A percentile compares a stretch with the other conserved stretches of the same genome.
Conservation (phyloP, 2,113 vertebrate genomes). For the Ptyas mucosa region DNA sequence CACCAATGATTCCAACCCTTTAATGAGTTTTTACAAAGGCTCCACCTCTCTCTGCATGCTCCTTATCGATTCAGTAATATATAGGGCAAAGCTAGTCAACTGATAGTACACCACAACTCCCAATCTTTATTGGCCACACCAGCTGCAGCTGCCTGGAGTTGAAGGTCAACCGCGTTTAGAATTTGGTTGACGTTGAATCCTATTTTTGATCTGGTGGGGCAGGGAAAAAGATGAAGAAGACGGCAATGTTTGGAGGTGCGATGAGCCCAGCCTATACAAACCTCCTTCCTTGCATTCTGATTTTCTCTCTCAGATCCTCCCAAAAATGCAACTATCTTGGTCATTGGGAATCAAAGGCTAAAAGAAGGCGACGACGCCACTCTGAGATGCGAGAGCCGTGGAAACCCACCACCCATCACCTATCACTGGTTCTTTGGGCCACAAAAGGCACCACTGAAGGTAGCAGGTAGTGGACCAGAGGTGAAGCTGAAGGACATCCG, state of each 20-base stretch:
- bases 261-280: not conserved
- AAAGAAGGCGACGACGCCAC: slow-evolving; percentile 66
- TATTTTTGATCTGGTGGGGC: not conserved
- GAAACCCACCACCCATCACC: slow-evolving; percentile 67
- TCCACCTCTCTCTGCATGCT: not conserved
- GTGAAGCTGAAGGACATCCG: slow-evolving; percentile 68
- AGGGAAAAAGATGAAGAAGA: not conserved
- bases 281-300: too few relatives aligned
- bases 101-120: not conserved
- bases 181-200: not conserved
- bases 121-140: not conserved
- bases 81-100: not conserved
- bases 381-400: slow-evolving; percentile 71
- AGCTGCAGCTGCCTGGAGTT: not conserved
- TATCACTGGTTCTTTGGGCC: slow-evolving; percentile 71
- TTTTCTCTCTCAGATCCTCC: slow-evolving; percentile 65
- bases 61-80: not conserved
- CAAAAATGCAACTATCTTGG: slow-evolving; percentile 64
- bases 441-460: slow-evolving; percentile 44
- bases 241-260: not conserved
- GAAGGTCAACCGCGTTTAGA: not conserved
- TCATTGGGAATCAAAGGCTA: slow-evolving; percentile 53
- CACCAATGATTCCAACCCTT: not conserved
- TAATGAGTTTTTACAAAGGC: not conserved
- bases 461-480: slow-evolving; percentile 38